A percentile compares a stretch with the other conserved stretches of the same genome.
These are phyloP conservation scores for Euzetes globulus DNA, from an alignment of 2,888 invertebrate genomes.

Conservation along the genomic window DNA sequence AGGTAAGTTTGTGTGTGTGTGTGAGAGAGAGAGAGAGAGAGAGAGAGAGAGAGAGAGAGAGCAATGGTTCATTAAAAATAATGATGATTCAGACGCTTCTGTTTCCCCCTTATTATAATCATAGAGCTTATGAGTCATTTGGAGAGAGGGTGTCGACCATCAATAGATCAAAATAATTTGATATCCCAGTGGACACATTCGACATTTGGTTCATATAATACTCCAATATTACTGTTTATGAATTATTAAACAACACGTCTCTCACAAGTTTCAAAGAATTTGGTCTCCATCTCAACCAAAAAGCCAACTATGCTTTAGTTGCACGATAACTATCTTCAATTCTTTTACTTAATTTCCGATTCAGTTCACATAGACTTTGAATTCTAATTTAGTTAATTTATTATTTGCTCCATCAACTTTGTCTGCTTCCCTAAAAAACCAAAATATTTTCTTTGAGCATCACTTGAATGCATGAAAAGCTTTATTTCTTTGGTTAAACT, in stretches of 20 bases:
- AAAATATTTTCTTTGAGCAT: too few relatives aligned
- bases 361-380: neutral
- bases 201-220: neutral
- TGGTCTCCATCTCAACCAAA: neutral
- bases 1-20: too few relatives aligned
- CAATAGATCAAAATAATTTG: neutral
- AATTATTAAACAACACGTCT: neutral
- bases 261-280: conserved; percentile 7
- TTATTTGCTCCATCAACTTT: too few relatives aligned
- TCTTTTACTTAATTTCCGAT: neutral
- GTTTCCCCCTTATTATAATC: conserved; percentile 2
- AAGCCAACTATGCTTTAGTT: neutral
- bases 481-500: too few relatives aligned
- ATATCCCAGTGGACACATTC: neutral
- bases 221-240: neutral
- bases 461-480: too few relatives aligned
- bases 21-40: neutral
- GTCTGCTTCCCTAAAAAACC: too few relatives aligned
- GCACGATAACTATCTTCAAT: neutral
- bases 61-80: neutral
- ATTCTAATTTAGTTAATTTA: neutral
- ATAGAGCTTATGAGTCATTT: neutral
- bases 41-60: neutral
- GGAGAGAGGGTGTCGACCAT: neutral
- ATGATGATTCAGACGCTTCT: conserved; percentile 5